Percentiles rank a stretch among this genome's conserved stretches.
These are phyloP conservation scores for Piaya cayana DNA, from an alignment of 2,113 vertebrate genomes.

Conservation along the genomic window DNA sequence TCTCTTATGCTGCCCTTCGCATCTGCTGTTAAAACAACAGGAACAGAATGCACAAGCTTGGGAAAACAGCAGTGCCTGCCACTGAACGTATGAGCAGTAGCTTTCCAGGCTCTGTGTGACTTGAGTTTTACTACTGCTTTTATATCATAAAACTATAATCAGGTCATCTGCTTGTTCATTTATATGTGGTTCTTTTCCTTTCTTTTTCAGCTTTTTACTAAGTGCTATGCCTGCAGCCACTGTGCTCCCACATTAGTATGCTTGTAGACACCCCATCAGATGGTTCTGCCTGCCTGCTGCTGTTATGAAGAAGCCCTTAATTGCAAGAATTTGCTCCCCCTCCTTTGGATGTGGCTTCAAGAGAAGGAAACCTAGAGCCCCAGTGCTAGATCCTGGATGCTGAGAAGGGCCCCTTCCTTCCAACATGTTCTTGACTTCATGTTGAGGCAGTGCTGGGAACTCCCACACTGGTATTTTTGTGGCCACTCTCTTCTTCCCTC, in stretches of 20 bases:
- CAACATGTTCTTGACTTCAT: not conserved
- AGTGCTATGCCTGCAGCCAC: not conserved
- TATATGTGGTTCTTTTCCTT: not conserved
- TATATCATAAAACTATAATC: not conserved
- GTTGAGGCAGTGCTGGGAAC: not conserved
- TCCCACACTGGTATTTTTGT: not conserved
- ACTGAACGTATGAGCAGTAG: not conserved
- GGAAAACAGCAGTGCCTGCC: not conserved
- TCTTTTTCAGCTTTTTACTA: not conserved
- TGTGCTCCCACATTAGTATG: accelerated
- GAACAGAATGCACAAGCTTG: not conserved
- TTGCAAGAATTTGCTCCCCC: accelerated
- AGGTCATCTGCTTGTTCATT: not conserved
- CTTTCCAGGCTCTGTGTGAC: not conserved
- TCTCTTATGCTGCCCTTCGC: not conserved
- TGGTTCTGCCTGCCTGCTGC: not conserved
- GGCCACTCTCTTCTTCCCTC: slow-evolving; percentile 11
- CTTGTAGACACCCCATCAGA: accelerated
- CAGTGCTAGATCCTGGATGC: not conserved
- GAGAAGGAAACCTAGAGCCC: not conserved
- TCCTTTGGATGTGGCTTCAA: not conserved
- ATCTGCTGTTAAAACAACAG: not conserved
- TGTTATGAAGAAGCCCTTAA: accelerated
- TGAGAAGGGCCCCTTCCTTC: not conserved
- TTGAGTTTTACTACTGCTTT: not conserved